Conservation (phyloP, 2,797 vertebrate species). For the Discoglossus pictus region DNA sequence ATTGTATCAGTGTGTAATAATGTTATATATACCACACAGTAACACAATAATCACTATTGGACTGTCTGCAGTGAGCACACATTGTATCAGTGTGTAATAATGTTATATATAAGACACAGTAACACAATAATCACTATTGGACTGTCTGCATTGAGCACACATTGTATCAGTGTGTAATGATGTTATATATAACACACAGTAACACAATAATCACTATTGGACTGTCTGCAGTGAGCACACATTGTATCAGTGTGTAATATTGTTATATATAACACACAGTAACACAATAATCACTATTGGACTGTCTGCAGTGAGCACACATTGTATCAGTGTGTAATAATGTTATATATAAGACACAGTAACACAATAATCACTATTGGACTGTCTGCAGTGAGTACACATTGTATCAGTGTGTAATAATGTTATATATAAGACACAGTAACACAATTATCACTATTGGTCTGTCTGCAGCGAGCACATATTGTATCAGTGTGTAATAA, state of each 20-base stretch:
- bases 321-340: constrained; percentile 2
- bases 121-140: no score
- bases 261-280: no score
- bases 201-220: no score
- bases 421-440: no score
- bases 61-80: not conserved
- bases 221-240: not conserved
- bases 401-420: constrained; percentile 2
- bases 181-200: no score
- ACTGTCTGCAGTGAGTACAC: not conserved
- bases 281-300: no score
- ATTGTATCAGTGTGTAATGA: constrained; percentile 2
- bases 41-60: no score
- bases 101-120: no score
- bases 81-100: constrained; percentile 2
- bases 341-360: no score
- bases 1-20: constrained; percentile 2
- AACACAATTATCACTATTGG: no score
- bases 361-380: no score
- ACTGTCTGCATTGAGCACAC: not conserved
- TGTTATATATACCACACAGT: no score
- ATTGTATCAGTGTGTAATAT: constrained; percentile 2
- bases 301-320: not conserved
- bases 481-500: constrained; percentile 2
- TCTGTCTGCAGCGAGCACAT: not conserved